Evolutionary conservation across 2,797 vertebrate species (phyloP).

Genomic region (Diplodus sargus): DNA sequence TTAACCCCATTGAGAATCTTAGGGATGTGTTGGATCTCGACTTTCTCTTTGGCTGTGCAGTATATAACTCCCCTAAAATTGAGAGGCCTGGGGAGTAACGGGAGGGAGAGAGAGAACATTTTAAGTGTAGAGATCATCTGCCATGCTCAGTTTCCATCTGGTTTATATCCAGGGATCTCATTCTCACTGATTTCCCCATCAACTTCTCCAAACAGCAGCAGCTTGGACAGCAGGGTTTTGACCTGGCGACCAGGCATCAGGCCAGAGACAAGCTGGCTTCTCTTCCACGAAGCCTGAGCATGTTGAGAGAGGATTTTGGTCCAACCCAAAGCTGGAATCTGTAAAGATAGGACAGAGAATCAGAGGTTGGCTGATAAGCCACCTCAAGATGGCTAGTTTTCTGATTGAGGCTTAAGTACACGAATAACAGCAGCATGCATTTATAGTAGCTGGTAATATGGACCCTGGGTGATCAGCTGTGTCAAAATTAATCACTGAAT

Average conservation of each 20-base stretch:
- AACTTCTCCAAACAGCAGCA: slow-evolving; percentile 58
- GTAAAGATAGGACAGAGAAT: slow-evolving; percentile 32
- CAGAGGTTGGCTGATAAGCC: slow-evolving; percentile 17
- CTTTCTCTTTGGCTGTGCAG: too few relatives aligned
- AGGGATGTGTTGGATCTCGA: too few relatives aligned
- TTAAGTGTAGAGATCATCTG: slow-evolving; percentile 36
- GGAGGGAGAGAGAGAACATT: slow-evolving; percentile 20
- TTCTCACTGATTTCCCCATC: slow-evolving; percentile 60
- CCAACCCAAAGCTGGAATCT: slow-evolving; percentile 40
- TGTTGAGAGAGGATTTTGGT: slow-evolving; percentile 27
- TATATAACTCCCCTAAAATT: slow-evolving; percentile 14
- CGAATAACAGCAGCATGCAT: background rate
- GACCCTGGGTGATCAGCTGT: slow-evolving; percentile 27
- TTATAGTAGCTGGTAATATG: slow-evolving; percentile 8
- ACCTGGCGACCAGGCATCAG: slow-evolving; percentile 55
- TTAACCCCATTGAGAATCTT: too few relatives aligned
- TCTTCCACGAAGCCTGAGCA: background rate
- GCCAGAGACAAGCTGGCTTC: slow-evolving; percentile 56
- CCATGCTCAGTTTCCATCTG: slow-evolving; percentile 64
- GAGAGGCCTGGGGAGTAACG: slow-evolving; percentile 17
- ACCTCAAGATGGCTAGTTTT: slow-evolving; percentile 4
- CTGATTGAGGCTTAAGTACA: background rate
- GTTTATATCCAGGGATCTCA: slow-evolving; percentile 65
- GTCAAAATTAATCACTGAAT: slow-evolving; percentile 40
- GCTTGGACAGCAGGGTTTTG: slow-evolving; percentile 61